Percentiles rank a stretch among this genome's conserved stretches.
Conservation (phyloP, 2,888 invertebrate species). For the Tenthredo amoena region DNA sequence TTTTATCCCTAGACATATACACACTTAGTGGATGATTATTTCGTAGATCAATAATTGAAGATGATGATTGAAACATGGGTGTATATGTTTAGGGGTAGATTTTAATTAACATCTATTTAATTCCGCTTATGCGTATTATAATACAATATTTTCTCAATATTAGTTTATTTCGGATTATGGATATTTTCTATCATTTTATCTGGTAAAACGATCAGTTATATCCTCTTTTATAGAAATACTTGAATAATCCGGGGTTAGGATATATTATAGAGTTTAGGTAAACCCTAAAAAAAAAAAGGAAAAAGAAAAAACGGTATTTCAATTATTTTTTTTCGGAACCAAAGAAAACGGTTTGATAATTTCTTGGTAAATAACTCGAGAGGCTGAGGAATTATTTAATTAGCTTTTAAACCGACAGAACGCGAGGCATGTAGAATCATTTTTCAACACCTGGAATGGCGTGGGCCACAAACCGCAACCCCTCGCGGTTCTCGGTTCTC, state of each 20-base stretch:
- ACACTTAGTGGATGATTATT: neutral
- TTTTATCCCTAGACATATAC: neutral
- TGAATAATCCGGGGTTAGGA: neutral
- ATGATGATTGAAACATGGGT: neutral
- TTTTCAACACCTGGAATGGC: slow-evolving; percentile 28
- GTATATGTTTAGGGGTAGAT: neutral
- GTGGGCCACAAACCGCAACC: neutral
- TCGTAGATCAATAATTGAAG: neutral
- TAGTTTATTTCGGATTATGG: neutral
- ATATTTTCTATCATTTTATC: neutral
- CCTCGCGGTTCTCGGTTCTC: neutral
- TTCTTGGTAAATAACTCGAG: too few species aligned
- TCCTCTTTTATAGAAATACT: neutral
- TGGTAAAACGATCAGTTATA: neutral
- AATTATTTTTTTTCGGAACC: too few species aligned
- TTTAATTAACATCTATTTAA: neutral
- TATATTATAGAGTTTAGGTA: too few species aligned
- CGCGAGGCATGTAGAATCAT: slow-evolving; percentile 22
- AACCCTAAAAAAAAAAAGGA: neutral
- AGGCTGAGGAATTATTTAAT: slow-evolving; percentile 21
- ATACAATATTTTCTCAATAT: neutral
- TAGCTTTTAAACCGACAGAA: neutral
- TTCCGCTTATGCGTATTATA: neutral
- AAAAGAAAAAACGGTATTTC: neutral
- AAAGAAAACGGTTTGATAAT: neutral